Percentiles rank a stretch among this genome's conserved stretches.
Conservation (phyloP, 2,113 vertebrate species). For the Pterocles burchelli region DNA sequence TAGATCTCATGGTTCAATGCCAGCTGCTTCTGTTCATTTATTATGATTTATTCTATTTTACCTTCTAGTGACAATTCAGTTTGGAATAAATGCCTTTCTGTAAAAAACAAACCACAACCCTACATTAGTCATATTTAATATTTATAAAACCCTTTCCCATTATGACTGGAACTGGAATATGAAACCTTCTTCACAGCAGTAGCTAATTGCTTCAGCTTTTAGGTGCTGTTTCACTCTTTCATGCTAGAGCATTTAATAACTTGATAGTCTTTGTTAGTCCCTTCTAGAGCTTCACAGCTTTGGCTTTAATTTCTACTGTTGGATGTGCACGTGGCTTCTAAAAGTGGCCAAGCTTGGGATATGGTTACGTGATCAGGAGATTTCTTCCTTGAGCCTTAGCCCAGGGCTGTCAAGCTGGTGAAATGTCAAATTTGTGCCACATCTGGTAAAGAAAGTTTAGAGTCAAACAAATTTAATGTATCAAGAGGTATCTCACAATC, state of each 20-base stretch:
- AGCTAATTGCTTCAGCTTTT: constrained; percentile 28
- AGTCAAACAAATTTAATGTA: background rate
- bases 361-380: background rate
- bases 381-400: background rate
- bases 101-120: background rate
- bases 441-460: background rate
- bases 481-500: background rate
- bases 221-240: background rate
- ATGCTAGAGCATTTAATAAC: constrained; percentile 4
- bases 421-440: background rate
- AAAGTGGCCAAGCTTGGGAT: background rate
- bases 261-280: background rate
- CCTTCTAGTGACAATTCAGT: constrained; percentile 7
- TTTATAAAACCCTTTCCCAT: constrained; percentile 15
- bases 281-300: background rate
- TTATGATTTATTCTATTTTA: constrained; percentile 44
- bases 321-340: background rate
- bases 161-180: constrained; percentile 19
- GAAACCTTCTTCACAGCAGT: constrained; percentile 8
- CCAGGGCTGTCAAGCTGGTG: background rate
- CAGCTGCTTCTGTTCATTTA: constrained; percentile 38
- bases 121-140: constrained; percentile 38
- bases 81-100: background rate
- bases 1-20: constrained; percentile 44
- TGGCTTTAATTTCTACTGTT: background rate